Base-by-base conservation (phyloP, 1,140 invertebrate genomes). In the Himalopsyche phryganea region DNA sequence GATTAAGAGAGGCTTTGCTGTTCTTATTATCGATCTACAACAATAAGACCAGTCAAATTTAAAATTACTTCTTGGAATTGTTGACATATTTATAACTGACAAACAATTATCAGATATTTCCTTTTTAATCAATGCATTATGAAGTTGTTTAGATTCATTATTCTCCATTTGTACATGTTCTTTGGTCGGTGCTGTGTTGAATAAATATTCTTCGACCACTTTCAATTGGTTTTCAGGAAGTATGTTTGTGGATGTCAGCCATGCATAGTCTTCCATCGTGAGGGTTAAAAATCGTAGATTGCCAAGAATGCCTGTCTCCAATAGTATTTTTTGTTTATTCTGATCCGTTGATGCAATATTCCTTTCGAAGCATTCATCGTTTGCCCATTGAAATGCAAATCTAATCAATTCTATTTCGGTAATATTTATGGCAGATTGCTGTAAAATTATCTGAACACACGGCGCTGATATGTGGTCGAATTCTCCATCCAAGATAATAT, bases 311-410 rank as follows among this genome's bases (percentile, higher is more conserved):
- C 69, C 70, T 65, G 67, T 69, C 35, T 74, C 70, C 33, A 67
- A 67, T 38, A 81, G 63, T 13, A 80, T 58, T 50, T 70, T 63
- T 45, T 72, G 63, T 65, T 74, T 71, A 61, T 74, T 77, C 47
- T 72, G 67, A 51, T 71, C 57, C 42, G 69, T 68, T 17, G 55
- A 52, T 46, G 66, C 42, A 6, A 78, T 54, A 48, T 69, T 65
- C 65, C 68, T 71, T 50, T 73, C 67, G 61, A 74, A 60, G 65
- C 78, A 81, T 58, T 78, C 77, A 57, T 66, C 65, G 57, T 66
- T 46, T 23, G 75, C 72, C 81, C 81, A 83, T 61, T 77, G 69
- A 66, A 80, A 71, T 32, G 74, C 69, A 61, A 72, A 65, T 41
- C 71, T 70, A 32, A 80, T 74, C 0, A 81, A 68, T 60, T 77